A percentile compares a stretch with the other conserved stretches of the same genome.
phyloP scores from a whole-genome alignment of 2,113 vertebrate species.

The Calidris pugnax region DNA sequence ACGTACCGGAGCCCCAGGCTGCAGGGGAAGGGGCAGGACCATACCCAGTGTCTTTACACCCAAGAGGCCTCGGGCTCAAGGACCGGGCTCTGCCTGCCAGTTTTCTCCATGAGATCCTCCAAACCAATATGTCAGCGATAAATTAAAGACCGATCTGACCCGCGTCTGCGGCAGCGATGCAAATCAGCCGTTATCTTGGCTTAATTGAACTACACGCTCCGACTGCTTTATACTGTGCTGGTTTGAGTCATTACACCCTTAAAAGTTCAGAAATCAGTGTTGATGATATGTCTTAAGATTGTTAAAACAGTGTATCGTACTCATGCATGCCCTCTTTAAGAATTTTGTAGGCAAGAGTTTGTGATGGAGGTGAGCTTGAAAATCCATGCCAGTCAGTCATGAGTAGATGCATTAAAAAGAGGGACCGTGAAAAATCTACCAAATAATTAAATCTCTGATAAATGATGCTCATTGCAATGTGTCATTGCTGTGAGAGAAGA shows the following conservation, averaged over 20 bases:
- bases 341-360: not conserved
- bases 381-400: not conserved
- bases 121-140: not conserved
- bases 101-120: not conserved
- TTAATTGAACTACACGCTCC: too few relatives aligned
- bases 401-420: not conserved
- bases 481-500: not conserved
- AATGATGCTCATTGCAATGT: rapidly evolving
- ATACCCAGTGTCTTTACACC: not conserved
- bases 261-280: not conserved
- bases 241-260: not conserved
- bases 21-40: not conserved
- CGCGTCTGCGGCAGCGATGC: not conserved
- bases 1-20: not conserved
- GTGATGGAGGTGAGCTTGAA: not conserved
- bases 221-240: not conserved
- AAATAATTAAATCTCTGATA: too few relatives aligned
- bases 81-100: too few relatives aligned
- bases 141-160: too few relatives aligned
- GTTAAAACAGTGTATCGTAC: not conserved
- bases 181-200: not conserved
- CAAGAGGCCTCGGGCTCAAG: not conserved
- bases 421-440: not conserved
- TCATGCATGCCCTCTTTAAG: not conserved
- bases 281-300: not conserved